Conservation (phyloP, 2,113 vertebrate genomes). For the Tragelaphus buxtoni region DNA sequence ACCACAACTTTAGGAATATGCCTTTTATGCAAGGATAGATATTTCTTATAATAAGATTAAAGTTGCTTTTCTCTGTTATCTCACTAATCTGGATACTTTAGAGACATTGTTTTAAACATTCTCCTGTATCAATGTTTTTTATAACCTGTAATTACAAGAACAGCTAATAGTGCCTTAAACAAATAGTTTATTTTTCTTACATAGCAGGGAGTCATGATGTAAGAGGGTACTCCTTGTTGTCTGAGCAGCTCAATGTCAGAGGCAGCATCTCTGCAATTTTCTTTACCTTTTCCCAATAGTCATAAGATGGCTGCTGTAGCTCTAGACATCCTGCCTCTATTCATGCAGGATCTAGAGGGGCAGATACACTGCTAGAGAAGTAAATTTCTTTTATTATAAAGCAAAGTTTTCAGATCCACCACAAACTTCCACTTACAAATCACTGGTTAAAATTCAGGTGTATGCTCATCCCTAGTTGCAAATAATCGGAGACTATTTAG, state of each 20-base stretch:
- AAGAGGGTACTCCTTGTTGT: background rate
- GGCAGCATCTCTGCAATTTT: background rate
- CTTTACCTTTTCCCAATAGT: background rate
- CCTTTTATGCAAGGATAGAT: background rate
- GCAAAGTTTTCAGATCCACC: background rate
- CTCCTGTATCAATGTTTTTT: background rate
- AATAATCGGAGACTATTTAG: background rate
- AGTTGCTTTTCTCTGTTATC: background rate
- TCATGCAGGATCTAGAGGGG: background rate
- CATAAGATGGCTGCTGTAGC: background rate
- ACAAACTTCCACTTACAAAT: background rate
- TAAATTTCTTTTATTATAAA: background rate
- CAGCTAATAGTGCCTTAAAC: background rate
- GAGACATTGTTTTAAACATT: background rate
- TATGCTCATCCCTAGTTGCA: background rate
- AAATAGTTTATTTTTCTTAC: background rate
- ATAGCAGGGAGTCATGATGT: background rate
- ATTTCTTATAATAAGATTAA: slow-evolving; percentile 8
- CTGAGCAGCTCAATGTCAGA: background rate
- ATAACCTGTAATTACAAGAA: background rate
- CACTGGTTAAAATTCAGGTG: background rate
- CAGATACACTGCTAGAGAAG: background rate
- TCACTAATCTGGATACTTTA: background rate
- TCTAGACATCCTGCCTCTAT: background rate
- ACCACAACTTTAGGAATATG: slow-evolving; percentile 32